A percentile compares a stretch with the other conserved stretches of the same genome.
Conservation (phyloP, 1,140 invertebrate species). For the Rhizoglyphus robini region DNA sequence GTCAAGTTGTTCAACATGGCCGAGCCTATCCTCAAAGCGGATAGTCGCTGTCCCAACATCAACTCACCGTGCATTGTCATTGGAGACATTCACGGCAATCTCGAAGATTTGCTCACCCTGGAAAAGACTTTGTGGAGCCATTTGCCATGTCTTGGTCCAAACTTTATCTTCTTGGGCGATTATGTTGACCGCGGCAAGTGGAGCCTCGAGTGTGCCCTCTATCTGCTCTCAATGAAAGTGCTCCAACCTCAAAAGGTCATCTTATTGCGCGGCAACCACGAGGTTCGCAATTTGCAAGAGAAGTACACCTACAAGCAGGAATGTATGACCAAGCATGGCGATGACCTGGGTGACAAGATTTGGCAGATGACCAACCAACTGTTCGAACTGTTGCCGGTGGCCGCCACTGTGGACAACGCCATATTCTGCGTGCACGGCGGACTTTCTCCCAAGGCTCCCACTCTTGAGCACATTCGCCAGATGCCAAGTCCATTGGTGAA, state of each 20-base stretch:
- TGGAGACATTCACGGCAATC: conserved; percentile 46
- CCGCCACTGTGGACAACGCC: conserved; percentile 52
- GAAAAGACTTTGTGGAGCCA: conserved; percentile 46
- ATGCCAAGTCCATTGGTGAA: conserved; percentile 47
- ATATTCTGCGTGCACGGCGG: conserved; percentile 61
- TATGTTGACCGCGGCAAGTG: conserved; percentile 49
- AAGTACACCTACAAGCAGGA: conserved; percentile 54
- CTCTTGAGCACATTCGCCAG: conserved; percentile 39
- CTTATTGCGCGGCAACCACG: conserved; percentile 50
- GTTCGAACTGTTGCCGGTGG: conserved; percentile 56
- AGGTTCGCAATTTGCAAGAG: conserved; percentile 49
- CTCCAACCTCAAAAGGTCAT: conserved; percentile 44
- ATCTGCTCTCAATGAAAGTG: conserved; percentile 49
- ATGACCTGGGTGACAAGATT: conserved; percentile 42
- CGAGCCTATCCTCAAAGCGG: not conserved
- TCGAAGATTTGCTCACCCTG: conserved; percentile 43
- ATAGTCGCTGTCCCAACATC: not conserved
- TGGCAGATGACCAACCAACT: conserved; percentile 53
- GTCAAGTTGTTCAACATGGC: not conserved
- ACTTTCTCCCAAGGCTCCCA: conserved; percentile 47
- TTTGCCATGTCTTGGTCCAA: conserved; percentile 43
- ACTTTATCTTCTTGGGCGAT: conserved; percentile 50
- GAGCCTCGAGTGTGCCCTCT: conserved; percentile 40
- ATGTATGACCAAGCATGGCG: conserved; percentile 51
- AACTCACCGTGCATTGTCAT: conserved; percentile 18